Base-by-base conservation (phyloP, 2,888 invertebrate species). In the Ramazzottius varieornatus region DNA sequence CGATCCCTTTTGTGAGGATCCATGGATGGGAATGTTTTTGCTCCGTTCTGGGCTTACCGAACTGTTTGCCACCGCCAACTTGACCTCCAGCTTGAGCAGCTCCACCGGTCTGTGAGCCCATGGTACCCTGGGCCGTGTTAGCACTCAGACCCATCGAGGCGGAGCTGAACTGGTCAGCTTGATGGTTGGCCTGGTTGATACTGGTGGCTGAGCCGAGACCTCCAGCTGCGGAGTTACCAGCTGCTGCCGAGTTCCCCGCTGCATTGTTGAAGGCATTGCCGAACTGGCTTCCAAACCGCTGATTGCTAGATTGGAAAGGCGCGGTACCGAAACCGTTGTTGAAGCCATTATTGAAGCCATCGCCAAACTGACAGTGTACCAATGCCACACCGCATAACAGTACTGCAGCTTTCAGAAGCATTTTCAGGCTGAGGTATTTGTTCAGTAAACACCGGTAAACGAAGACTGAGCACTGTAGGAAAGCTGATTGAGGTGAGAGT, bases 81-180 rank as follows among this genome's bases (percentile, higher is more conserved):
- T 54, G 54, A 54, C 54, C 54, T 16, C 54, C 54, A 24, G 54
- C 54, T 24, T 54, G 54, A 8, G 54, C 54, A 24, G 54, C 54
- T 16, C 54, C 54, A 29, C 54, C 29, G 4, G 54, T 24, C 4
- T 8, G 20, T 8, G 40, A 40, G 40, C 40, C 40, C 20, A 13
- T 8, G 8, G 40, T 40, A 20, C 40, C 40, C 20, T 40, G 40
- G 8, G 40, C 40, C 8, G 40, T 40, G 40, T 40, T 40, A 20
- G 40, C 40, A 20, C 40, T 40, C 40, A 40, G 40, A 40, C 40
- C 20, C 8, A 13, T 40, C 8, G 40, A 40, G 40, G 40, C 40
- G 8, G 40, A 13, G 40, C 20, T 40, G 20, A 40, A 40, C 20
- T 40, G 40, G 40, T 40, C 40, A 8, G 40, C 40, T 20, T 40